phyloP scores from a whole-genome alignment of 2,113 vertebrate species.

The Herpailurus yagouaroundi region DNA sequence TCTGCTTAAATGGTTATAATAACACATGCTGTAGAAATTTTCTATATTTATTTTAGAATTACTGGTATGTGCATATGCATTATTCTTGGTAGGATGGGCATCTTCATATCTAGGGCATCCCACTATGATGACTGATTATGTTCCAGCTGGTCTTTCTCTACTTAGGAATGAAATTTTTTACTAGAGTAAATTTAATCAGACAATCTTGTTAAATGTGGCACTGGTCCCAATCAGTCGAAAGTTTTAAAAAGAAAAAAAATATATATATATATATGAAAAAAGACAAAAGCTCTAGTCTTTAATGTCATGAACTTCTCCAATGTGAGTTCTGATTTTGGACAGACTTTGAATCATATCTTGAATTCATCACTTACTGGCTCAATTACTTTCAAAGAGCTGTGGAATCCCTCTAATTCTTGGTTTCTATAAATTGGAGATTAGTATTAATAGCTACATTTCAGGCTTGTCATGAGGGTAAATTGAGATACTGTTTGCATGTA shows the following conservation, averaged over 20 bases:
- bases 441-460: background rate
- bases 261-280: constrained; percentile 22
- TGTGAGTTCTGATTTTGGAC: background rate
- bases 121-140: constrained; percentile 80
- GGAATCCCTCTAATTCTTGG: background rate
- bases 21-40: constrained; percentile 81
- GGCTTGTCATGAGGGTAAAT: background rate
- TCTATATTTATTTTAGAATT: constrained; percentile 81
- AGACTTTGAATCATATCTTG: background rate
- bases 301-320: constrained; percentile 2
- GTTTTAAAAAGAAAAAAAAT: constrained; percentile 66
- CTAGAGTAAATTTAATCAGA: constrained; percentile 81
- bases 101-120: constrained; percentile 82
- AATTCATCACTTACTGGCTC: background rate
- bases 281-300: constrained; percentile 66
- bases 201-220: constrained; percentile 80
- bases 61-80: constrained; percentile 80
- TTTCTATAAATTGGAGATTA: background rate
- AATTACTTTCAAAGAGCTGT: background rate
- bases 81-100: constrained; percentile 81
- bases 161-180: constrained; percentile 79
- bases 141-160: constrained; percentile 83
- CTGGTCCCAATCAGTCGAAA: constrained; percentile 75
- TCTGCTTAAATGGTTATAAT: constrained; percentile 80
- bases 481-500: background rate